These are phyloP conservation scores for Nesogale talazaci DNA, from an alignment of 2,113 vertebrate species.

Conservation along the genomic window DNA sequence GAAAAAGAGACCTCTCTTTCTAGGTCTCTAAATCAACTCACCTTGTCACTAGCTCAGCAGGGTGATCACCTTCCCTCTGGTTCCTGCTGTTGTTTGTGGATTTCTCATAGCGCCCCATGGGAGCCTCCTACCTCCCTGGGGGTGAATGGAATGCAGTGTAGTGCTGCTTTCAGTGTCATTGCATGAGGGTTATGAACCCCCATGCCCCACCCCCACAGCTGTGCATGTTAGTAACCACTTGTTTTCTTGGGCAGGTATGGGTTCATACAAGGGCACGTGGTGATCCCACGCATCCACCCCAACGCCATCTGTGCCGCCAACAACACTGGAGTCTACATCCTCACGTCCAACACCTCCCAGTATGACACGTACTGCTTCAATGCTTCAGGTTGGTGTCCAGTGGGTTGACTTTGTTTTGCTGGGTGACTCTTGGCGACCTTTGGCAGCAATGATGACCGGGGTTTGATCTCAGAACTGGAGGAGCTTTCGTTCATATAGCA, in stretches of 20 bases:
- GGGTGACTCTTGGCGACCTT: neutral
- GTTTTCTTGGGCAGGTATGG: constrained; percentile 88
- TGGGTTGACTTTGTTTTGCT: neutral
- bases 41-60: neutral
- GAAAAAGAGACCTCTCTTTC: neutral
- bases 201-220: accelerated
- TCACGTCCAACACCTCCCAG: constrained; percentile 45
- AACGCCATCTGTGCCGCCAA: constrained; percentile 90
- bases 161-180: neutral
- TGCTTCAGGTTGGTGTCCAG: constrained; percentile 84
- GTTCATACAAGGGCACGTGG: constrained; percentile 85
- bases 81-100: neutral
- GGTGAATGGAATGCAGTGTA: neutral
- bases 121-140: neutral
- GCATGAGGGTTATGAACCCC: neutral
- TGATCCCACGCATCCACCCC: constrained; percentile 88
- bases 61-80: neutral
- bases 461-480: neutral
- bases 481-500: neutral
- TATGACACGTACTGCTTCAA: constrained; percentile 93
- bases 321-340: constrained; percentile 86
- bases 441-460: neutral
- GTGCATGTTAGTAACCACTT: neutral
- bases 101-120: neutral
- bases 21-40: neutral